Percentiles rank a stretch among this genome's conserved stretches.
Conservation (phyloP, 2,888 invertebrate species). For the Branchipolynoe longqiensis region DNA sequence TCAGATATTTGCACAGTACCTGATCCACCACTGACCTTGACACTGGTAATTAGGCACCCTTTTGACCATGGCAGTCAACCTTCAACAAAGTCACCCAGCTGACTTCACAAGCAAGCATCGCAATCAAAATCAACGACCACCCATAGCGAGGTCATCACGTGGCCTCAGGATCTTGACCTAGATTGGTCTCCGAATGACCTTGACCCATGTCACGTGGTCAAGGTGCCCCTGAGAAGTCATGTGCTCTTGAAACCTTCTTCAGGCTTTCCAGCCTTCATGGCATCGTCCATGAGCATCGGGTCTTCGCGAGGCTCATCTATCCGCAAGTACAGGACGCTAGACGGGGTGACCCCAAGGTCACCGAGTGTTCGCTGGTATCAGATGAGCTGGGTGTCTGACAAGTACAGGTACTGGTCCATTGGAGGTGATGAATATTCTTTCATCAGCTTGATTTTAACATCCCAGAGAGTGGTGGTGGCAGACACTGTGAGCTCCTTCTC, state of each 20-base stretch:
- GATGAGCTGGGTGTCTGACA: conserved; percentile 75
- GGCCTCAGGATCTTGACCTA: no score
- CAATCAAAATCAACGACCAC: no score
- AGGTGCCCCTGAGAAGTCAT: conserved; percentile 66
- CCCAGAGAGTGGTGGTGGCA: conserved; percentile 81
- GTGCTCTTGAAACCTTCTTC: conserved; percentile 82
- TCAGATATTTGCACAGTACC: no score
- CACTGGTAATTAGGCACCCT: no score
- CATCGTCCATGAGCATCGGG: conserved; percentile 76
- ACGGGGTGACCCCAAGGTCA: conserved; percentile 76
- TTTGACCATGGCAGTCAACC: no score
- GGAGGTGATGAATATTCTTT: conserved; percentile 81
- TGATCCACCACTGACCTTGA: no score
- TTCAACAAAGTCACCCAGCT: no score
- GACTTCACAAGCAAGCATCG: no score
- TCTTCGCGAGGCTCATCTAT: conserved; percentile 79
- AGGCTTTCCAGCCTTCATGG: conserved; percentile 67
- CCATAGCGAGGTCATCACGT: no score
- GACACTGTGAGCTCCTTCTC: conserved; percentile 82
- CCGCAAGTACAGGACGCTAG: conserved; percentile 75
- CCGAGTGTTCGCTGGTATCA: conserved; percentile 77
- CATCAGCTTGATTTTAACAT: conserved; percentile 83
- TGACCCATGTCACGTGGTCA: conserved; percentile 1
- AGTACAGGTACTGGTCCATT: conserved; percentile 81
- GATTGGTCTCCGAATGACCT: no score